Conservation (phyloP, 2,888 invertebrate genomes). For the Volucella inanis region DNA sequence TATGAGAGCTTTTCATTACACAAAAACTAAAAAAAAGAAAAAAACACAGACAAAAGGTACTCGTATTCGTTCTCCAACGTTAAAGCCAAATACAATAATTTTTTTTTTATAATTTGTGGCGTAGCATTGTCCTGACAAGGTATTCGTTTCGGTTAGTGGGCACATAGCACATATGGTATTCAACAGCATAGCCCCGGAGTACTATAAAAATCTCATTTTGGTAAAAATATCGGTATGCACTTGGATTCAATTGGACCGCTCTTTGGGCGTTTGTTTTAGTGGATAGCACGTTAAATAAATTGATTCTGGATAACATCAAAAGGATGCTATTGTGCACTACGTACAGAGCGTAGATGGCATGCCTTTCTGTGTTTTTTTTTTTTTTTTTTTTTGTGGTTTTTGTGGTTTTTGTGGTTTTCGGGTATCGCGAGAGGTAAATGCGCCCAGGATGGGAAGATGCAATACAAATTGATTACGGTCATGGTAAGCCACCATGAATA, state of each 20-base stretch:
- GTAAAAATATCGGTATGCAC: constrained; percentile 20
- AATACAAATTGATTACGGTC: constrained; percentile 29
- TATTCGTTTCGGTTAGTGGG: neutral
- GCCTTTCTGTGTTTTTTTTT: constrained; percentile 4
- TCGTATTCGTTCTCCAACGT: neutral
- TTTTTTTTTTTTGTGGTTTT: constrained; percentile 16
- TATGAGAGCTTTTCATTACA: constrained; percentile 36
- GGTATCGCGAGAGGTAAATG: neutral
- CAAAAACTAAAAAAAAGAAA: constrained; percentile 9
- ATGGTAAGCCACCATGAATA: neutral
- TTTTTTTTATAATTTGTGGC: neutral
- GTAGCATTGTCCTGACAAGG: neutral
- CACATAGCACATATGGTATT: neutral
- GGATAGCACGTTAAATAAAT: constrained; percentile 30
- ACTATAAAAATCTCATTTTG: constrained; percentile 27
- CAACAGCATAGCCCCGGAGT: neutral
- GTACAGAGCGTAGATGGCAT: constrained; percentile 9
- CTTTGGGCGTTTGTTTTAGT: neutral
- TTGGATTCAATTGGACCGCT: neutral
- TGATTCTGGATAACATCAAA: constrained; percentile 43
- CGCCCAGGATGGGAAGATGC: constrained; percentile 10
- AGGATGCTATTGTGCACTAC: neutral
- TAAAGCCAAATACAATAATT: neutral
- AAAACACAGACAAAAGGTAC: constrained; percentile 3
- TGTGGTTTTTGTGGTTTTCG: neutral